phyloP scores from a whole-genome alignment of 2,113 vertebrate genomes.

The Alexandromys fortis region DNA sequence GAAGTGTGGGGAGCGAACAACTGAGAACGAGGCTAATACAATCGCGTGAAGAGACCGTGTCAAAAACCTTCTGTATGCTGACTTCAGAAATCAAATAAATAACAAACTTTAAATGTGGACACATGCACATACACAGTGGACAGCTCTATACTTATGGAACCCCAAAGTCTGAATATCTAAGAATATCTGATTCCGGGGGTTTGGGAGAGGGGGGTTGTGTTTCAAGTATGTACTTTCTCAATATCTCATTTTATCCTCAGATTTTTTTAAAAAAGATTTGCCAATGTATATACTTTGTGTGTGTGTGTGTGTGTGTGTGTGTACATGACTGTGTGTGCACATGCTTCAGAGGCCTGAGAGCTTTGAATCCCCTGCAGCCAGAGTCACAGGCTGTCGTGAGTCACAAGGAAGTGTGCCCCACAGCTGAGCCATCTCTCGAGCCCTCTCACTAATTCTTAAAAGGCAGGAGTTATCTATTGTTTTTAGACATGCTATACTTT shows the following conservation, averaged over 20 bases:
- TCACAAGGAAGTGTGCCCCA: neutral
- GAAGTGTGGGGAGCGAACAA: too few species aligned
- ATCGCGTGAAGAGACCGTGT: neutral
- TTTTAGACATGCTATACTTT: neutral
- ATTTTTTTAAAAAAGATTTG: neutral
- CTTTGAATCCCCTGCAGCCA: neutral
- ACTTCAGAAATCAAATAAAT: too few species aligned
- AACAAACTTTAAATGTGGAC: neutral
- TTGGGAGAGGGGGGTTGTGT: neutral
- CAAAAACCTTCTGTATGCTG: neutral
- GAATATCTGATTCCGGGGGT: neutral
- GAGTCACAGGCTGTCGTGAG: neutral
- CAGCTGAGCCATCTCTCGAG: too few species aligned
- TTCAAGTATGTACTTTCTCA: fast-evolving
- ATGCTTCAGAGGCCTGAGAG: neutral
- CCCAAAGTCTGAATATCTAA: neutral
- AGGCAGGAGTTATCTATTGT: neutral
- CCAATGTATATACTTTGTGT: neutral
- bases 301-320: neutral
- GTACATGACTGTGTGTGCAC: neutral
- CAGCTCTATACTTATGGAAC: neutral
- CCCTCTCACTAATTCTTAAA: neutral
- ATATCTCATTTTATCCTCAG: neutral
- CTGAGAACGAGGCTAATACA: neutral
- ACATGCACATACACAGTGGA: neutral